Conservation (phyloP, 2,888 invertebrate genomes). For the Aquatica leii region DNA sequence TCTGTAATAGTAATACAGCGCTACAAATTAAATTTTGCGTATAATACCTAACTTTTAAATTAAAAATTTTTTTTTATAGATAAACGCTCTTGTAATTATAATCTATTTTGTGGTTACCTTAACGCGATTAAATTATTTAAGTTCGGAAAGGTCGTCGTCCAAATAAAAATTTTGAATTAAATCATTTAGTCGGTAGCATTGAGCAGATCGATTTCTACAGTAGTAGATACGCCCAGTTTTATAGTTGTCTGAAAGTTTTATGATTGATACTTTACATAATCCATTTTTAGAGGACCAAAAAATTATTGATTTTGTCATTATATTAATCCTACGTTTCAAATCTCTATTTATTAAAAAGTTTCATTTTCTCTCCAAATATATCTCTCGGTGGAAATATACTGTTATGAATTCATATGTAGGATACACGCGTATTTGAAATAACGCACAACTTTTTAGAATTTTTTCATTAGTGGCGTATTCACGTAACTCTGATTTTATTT, state of each 20-base stretch:
- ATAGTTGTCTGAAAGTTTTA: conserved; percentile 9
- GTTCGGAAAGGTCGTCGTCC: no score
- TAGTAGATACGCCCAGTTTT: no score
- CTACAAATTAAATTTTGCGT: no score
- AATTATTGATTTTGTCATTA: conserved; percentile 4
- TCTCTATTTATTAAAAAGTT: not conserved
- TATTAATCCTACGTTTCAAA: not conserved
- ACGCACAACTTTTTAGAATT: conserved; percentile 37
- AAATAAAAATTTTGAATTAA: conserved; percentile 7
- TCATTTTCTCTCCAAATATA: conserved; percentile 30
- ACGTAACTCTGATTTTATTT: conserved; percentile 36
- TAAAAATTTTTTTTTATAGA: no score
- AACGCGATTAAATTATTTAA: no score
- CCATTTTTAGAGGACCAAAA: conserved; percentile 5
- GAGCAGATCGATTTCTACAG: conserved; percentile 2
- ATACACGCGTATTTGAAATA: conserved; percentile 36
- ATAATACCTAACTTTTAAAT: no score
- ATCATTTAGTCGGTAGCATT: not conserved
- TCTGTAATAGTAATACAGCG: not conserved
- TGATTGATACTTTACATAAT: conserved; percentile 11
- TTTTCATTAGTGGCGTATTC: conserved; percentile 37
- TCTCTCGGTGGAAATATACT: no score
- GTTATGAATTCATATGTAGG: no score
- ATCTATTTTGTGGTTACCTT: no score
- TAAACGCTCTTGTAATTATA: no score